Evolutionary conservation across 2,797 vertebrate species (phyloP), one percentile per base, ranked within the genome.

Genomic region (Dromococcyx pavoninus): DNA sequence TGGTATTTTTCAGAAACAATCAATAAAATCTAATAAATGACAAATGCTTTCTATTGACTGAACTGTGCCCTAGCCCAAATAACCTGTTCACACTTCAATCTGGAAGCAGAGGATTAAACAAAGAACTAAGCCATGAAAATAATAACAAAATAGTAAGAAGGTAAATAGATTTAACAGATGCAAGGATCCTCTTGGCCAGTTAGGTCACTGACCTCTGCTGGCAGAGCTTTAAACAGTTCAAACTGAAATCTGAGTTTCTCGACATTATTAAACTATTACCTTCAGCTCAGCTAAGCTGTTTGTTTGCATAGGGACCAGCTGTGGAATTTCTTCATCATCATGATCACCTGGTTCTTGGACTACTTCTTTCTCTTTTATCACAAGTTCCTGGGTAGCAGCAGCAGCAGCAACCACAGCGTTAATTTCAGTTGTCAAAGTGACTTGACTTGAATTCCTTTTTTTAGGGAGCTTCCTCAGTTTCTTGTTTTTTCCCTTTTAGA

Each of bases 241-340:
- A 61, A 86, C 61, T 22, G 28, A 91, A 83, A 77, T 24, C 4
- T 0, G 16, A 56, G 8, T 74, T 83, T 80, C 13, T 64, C 15
- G 33, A 4, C 65, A 70, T 44, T 71, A 74, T 33, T 39, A 32
- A 75, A 44, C 28, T 41, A 62, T 72, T 97, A 98, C 97, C 97
- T 97, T 37, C 17, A 37, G 8, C 5, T 84, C 82, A 73, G 56
- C 65, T 35, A 83, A 54, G 32, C 43, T 35, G 0, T 23, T 50
- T 58, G 86, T 48, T 57, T 94, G 72, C 73, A 98, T 69, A 48
- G 97, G 98, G 23, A 98, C 96, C 41, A 98, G 94, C 6, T 97
- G 85, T 53, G 98, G 98, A 81, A 98, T 97, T 83, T 97, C 96
- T 88, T 96, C 97, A 2, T 97, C 96, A 37, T 96, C 89, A 11